Evolutionary conservation across 2,888 invertebrate genomes (phyloP).

Genomic region (Petrolisthes manimaculis): DNA sequence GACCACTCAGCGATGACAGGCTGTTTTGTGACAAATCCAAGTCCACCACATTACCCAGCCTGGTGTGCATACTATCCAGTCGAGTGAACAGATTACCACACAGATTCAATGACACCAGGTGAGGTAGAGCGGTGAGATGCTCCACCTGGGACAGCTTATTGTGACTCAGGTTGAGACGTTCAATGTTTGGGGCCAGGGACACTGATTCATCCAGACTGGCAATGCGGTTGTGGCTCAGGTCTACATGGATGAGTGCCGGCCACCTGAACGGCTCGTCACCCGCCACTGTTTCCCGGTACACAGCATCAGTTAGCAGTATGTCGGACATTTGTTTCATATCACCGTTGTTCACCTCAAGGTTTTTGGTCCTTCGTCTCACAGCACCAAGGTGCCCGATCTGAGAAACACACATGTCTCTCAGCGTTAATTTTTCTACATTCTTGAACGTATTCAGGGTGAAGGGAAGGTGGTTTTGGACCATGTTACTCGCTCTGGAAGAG

Average conservation of each 20-base stretch:
- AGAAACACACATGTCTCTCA: conserved; percentile 76
- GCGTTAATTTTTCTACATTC: conserved; percentile 77
- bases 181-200: conserved; percentile 79
- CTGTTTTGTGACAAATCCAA: conserved; percentile 89
- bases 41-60: conserved; percentile 88
- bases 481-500: conserved; percentile 79
- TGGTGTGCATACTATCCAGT: conserved; percentile 84
- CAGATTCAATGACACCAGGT: conserved; percentile 82
- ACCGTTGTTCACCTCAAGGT: conserved; percentile 75
- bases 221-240: conserved; percentile 72
- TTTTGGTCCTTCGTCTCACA: conserved; percentile 77
- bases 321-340: conserved; percentile 57
- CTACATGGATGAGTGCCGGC: conserved; percentile 70
- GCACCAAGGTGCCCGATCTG: conserved; percentile 78
- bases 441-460: conserved; percentile 89
- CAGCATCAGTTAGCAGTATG: conserved; percentile 61
- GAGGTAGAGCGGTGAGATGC: conserved; percentile 83
- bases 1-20: conserved; percentile 79
- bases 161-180: conserved; percentile 80
- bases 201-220: conserved; percentile 83
- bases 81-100: conserved; percentile 82
- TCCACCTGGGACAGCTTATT: conserved; percentile 82
- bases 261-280: conserved; percentile 69
- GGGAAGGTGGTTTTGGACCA: conserved; percentile 82
- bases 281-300: conserved; percentile 58